A percentile compares a stretch with the other conserved stretches of the same genome.
These are phyloP conservation scores for Vulpes ferrilata DNA, from an alignment of 2,113 vertebrate species.

Conservation along the genomic window DNA sequence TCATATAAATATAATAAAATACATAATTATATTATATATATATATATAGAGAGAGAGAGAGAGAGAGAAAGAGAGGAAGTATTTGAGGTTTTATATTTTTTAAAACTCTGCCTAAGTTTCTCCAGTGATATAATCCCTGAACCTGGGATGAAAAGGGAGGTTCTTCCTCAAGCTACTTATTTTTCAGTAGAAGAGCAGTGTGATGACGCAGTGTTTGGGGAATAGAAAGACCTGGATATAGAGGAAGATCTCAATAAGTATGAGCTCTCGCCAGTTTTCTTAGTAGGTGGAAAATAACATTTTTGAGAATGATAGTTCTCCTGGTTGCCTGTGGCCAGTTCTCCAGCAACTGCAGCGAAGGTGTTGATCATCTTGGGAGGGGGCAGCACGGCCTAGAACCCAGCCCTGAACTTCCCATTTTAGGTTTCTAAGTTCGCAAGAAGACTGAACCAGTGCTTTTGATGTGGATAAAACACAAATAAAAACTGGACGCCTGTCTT, in stretches of 20 bases:
- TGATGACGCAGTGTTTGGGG: neutral
- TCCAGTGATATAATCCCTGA: neutral
- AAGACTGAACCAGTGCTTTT: neutral
- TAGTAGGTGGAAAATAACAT: neutral
- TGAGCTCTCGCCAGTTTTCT: neutral
- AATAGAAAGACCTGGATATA: neutral
- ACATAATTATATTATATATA: too few relatives aligned
- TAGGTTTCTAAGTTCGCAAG: neutral
- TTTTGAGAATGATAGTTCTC: neutral
- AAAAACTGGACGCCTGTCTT: neutral
- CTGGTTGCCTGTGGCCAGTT: neutral
- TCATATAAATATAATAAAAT: too few relatives aligned
- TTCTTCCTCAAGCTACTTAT: neutral
- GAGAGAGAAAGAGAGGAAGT: too few relatives aligned
- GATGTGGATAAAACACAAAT: neutral
- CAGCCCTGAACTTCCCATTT: neutral
- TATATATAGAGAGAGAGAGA: too few relatives aligned
- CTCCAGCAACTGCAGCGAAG: neutral
- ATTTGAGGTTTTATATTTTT: neutral
- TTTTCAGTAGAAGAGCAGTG: neutral
- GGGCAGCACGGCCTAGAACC: neutral
- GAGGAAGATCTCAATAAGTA: neutral
- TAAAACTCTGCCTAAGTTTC: neutral
- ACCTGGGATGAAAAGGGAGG: neutral
- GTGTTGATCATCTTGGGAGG: neutral